Evolutionary conservation across 2,113 vertebrate species (phyloP), one percentile per base, ranked within the genome.

Genomic region (Carassius gibelio): DNA sequence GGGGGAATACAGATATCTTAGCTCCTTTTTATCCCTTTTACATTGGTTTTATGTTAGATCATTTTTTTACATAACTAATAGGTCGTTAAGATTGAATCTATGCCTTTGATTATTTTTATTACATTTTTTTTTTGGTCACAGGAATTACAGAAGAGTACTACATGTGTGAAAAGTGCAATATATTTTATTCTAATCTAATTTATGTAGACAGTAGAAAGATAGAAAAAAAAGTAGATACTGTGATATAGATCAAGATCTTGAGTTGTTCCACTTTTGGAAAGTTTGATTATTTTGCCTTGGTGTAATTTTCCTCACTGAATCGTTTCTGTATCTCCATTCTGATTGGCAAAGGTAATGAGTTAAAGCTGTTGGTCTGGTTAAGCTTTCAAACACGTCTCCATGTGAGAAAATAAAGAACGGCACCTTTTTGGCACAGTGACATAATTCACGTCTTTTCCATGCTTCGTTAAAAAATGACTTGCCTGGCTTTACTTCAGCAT

Each of bases 321-420:
- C 15, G 0, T 71, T 80, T 66, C 62, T 30, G 30, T 76, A 55
- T 17, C 17, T 19, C 19, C 55, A n/a, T 81, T 81, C 38, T 74
- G 38, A 45, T 34, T 69, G 62, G 15, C 15, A 45, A 68, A 50
- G 21, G 50, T 83, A 72, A 83, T 83, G 30, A 72, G 68, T 72
- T 72, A 57, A 71, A 83, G 81, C 81, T 83, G 81, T 57, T 86
- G 88, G 74, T 52, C 89, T 88, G 87, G 81, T 82, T 23, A 82
- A 38, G 19, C 23, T 82, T 52, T 72, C 50, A 72, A 83, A 83
- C 62, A n/a, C 10, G 19, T 5, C 42, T 11, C 13, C 14, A 81
- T 45, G 23, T 52, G 64, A 82, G 48, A 38, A 82, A 26, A 71
- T 55, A 17, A 82, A 34, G 42, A 30, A 71, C n/a, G 45, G 55